These are phyloP conservation scores for Akabosia matsudoensis DNA, from an alignment of 1,140 invertebrate genomes.

Conservation along the genomic window DNA sequence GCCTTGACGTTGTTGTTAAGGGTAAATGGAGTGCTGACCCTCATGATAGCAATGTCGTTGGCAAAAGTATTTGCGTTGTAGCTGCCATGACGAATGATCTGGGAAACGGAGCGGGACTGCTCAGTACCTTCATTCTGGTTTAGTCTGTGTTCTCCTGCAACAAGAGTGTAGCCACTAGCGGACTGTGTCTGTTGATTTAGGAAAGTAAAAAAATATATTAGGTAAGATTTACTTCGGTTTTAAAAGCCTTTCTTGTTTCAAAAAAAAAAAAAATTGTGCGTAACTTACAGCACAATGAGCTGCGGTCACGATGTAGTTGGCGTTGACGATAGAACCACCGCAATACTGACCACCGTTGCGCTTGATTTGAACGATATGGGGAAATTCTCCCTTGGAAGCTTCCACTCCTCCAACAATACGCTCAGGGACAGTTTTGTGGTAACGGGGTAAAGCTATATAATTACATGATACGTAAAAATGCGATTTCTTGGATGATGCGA, in stretches of 20 bases:
- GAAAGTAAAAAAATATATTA: too few relatives aligned
- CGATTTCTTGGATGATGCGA: too few relatives aligned
- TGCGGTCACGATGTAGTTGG: constrained; percentile 36
- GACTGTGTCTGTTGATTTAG: neutral
- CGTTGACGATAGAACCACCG: constrained; percentile 38
- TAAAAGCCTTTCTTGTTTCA: too few relatives aligned
- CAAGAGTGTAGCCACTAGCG: constrained; percentile 31
- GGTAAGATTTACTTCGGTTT: too few relatives aligned
- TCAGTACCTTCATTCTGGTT: constrained; percentile 51
- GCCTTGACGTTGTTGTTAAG: constrained; percentile 49
- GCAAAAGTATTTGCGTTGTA: constrained; percentile 55
- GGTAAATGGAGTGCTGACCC: constrained; percentile 50
- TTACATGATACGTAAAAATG: constrained; percentile 16
- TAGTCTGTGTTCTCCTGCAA: constrained; percentile 52
- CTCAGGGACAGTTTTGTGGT: neutral
- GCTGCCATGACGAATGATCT: constrained; percentile 53
- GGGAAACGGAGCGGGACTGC: constrained; percentile 52
- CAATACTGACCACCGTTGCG: constrained; percentile 31
- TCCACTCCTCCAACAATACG: constrained; percentile 47
- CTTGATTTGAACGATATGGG: constrained; percentile 39
- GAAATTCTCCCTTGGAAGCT: constrained; percentile 47
- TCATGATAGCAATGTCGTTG: constrained; percentile 56
- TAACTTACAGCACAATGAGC: constrained; percentile 27
- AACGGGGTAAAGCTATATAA: constrained; percentile 13
- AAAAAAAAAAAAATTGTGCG: neutral